Base-by-base conservation (phyloP, 2,797 vertebrate genomes). In the Apogon talboti region DNA sequence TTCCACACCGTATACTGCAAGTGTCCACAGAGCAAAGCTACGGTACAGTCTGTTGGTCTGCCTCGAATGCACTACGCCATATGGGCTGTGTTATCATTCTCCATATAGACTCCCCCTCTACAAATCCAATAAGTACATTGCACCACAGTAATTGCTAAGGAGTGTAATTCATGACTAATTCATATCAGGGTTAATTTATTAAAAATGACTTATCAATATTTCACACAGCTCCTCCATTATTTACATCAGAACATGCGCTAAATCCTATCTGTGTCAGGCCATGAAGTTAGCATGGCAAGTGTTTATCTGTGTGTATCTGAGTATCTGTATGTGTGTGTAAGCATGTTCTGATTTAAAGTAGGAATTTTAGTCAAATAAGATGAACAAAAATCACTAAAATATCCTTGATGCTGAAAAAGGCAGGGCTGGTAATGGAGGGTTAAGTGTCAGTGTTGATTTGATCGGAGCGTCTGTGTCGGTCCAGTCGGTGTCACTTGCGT, bases 161-260 rank as follows among this genome's bases (percentile, higher is more conserved):
- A 88, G 81, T 85, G 83, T 89, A 86, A 87, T 78, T 89, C 78
- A 85, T 92, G 73, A 87, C 72, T 87, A 81, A 91, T 91, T 92
- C 66, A 91, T 86, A 79, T 70, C 51, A 43, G 82, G 82, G 81
- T 87, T 92, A 87, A 92, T 90, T 91, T 89, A 91, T 90, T 90
- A 83, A 89, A 92, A 90, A 77, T 71, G 72, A 72, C 79, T 81
- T 69, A 89, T 93, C 79, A 90, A 91, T 92, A 89, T 91, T 93
- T 90, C 76, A 92, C 79, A 71, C 53, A 42, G 49, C 79, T 88
- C 78, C 42, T 93, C 53, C 74, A 92, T 92, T 89, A 92, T 91
- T 92, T 79, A 92, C 76, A 71, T 1, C 50, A 64, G 71, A 87
- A 90, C 89, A 90, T 86, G 85, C 64, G 64, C 83, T 88, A 58